Conservation (phyloP, 1,140 invertebrate genomes). For the Cydia splendana region DNA sequence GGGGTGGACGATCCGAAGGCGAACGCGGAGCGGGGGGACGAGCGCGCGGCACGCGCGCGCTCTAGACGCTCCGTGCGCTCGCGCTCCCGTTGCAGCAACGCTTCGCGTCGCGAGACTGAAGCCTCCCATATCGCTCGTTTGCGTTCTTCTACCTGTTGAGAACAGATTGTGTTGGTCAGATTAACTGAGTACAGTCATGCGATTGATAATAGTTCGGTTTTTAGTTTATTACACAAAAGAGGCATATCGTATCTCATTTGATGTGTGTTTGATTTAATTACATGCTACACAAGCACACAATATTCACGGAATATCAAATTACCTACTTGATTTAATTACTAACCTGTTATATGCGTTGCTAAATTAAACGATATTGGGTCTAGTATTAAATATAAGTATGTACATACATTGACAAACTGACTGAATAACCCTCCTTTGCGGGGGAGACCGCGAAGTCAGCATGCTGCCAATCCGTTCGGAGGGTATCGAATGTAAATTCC, state of each 20-base stretch:
- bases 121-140: conserved; percentile 93
- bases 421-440: not conserved
- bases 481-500: conserved; percentile 1
- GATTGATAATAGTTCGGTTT: too few species aligned
- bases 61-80: conserved; percentile 92
- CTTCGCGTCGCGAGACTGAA: conserved; percentile 90
- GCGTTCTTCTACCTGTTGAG: conserved; percentile 88
- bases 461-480: not conserved
- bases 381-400: not conserved
- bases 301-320: too few species aligned
- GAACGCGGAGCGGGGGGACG: conserved; percentile 86
- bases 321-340: too few species aligned
- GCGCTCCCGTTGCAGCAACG: conserved; percentile 90
- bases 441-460: not conserved
- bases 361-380: too few species aligned
- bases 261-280: too few species aligned
- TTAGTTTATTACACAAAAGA: too few species aligned
- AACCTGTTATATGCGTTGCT: too few species aligned
- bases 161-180: not conserved
- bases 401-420: not conserved
- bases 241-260: too few species aligned
- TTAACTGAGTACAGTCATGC: too few species aligned
- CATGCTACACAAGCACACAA: too few species aligned
- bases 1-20: conserved; percentile 95
- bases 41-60: conserved; percentile 90